Base-by-base conservation (phyloP, 1,140 invertebrate genomes). In the Eriocheir sinensis region DNA sequence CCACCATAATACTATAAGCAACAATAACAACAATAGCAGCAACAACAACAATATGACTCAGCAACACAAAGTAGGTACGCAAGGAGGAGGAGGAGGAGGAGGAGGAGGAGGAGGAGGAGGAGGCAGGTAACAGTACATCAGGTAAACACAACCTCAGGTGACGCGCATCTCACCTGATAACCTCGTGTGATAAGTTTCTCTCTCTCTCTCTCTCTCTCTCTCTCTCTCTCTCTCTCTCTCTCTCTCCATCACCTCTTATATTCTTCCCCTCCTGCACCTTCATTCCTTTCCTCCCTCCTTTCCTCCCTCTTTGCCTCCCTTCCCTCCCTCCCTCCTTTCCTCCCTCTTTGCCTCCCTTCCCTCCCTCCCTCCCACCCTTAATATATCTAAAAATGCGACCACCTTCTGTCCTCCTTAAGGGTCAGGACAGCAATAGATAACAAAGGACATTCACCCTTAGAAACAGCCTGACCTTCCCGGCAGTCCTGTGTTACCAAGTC, bases 91-190 rank as follows among this genome's bases (percentile, higher is more conserved):
- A n/a, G 60, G 60, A 72, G 60, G 60, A 72, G 60, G 60, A 72
- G 60, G 60, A 72, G 60, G 60, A 72, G 60, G 60, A 72, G 60
- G 60, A 72, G 60, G 60, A 72, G 60, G 60, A 72, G 60, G 60
- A 72, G 60, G 21, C 60, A 72, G 60, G 60, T 72, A 72, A 72
- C 60, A 72, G 60, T 72, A 72, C 60, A 72, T 72, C 60, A 72
- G 60, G 60, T 72, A n/a, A 72, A 72, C 1, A 21, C n/a, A n/a
- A 21, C 60, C n/a, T n/a, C 60, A 72, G 0, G 60, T 72, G n/a
- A 72, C n/a, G n/a, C 27, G 12, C n/a, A 72, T 72, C 21, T 21
- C 60, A 72, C 1, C 60, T 72, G 60, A 72, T 72, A n/a, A 21
- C 27, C 6, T 21, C 48, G 48, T 3, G 2, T 53, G 12, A 17